phyloP scores from a whole-genome alignment of 1,140 invertebrate genomes.

The Drusus annulatus region DNA sequence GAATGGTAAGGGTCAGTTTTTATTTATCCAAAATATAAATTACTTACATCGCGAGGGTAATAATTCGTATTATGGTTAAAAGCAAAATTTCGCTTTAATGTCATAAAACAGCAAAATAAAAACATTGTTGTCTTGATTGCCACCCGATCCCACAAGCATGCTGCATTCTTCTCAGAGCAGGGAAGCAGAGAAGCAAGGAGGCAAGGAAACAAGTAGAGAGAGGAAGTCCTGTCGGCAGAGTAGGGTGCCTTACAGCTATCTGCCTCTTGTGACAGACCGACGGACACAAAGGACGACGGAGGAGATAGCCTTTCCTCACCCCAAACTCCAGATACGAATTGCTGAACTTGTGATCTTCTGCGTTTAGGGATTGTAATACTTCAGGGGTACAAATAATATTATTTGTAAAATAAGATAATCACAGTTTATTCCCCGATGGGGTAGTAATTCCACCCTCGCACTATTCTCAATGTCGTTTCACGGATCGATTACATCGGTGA shows the following conservation, averaged over 20 bases:
- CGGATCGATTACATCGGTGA: neutral
- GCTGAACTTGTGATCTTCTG: slow-evolving; percentile 6
- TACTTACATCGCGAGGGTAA: too few species aligned
- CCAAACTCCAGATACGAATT: slow-evolving; percentile 10
- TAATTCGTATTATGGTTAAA: too few species aligned
- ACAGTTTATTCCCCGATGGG: neutral
- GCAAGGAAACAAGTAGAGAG: neutral
- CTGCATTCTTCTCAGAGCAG: slow-evolving; percentile 10
- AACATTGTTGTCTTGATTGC: too few species aligned
- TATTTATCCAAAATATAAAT: too few species aligned
- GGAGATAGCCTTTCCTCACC: neutral
- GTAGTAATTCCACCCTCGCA: slow-evolving; percentile 7
- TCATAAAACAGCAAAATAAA: too few species aligned
- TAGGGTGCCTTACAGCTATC: slow-evolving; percentile 23
- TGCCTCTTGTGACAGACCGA: slow-evolving; percentile 29
- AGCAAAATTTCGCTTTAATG: too few species aligned
- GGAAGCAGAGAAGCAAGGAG: too few species aligned
- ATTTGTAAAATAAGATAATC: neutral
- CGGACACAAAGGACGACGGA: neutral
- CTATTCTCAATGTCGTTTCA: slow-evolving; percentile 6
- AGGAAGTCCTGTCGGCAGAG: slow-evolving; percentile 11
- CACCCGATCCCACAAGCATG: neutral
- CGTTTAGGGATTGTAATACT: neutral
- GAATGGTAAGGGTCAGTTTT: too few species aligned
- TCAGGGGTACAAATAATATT: slow-evolving; percentile 9